Base-by-base conservation (phyloP, 1,140 invertebrate genomes). In the Drosophila funebris region DNA sequence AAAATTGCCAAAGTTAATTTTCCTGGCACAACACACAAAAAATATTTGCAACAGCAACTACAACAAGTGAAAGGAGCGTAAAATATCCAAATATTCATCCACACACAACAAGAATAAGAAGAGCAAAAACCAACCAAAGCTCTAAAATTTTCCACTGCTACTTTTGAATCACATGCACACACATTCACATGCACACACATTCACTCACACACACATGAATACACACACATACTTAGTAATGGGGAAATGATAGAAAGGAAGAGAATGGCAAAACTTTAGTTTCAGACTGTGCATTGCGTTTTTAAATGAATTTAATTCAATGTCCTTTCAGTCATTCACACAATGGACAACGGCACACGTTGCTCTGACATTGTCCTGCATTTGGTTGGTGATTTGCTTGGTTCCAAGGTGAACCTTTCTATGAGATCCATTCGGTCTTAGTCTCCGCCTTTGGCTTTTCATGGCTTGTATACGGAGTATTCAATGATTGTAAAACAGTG, bases 231-330 rank as follows among this genome's bases (percentile, higher is more conserved):
- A 27, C 24, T 6, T 5, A 27, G 4, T 5, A 24, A 24, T 3
- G 24, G 24, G 24, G 24, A 5, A 27, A 27, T 43, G 36, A 22
- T 24, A 7, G 44, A 36, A 24, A 27, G 7, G 11, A 7, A 11
- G 39, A 27, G 41, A 24, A n/a, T n/a, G 18, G 9, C n/a, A 33
- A 82, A 85, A 85, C 74, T 85, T 85, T 87, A 87, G 82, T 85
- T 85, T 85, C 60, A 62, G 78, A 75, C 82, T 87, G 63, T 80
- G 56, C 64, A 64, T 33, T 73, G 83, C 75, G 82, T 76, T 87
- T 82, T 82, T 75, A 81, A 87, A 87, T 87, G 87, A 87, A 87
- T 87, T 87, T 83, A 87, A 87, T 87, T 88, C 82, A 88, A 88
- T 88, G 82, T 87, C 83, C 87, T 85, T 75, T 78, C 82, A 87